Evolutionary conservation across 1,140 invertebrate species (phyloP).

Genomic region (Micrasema minimum): DNA sequence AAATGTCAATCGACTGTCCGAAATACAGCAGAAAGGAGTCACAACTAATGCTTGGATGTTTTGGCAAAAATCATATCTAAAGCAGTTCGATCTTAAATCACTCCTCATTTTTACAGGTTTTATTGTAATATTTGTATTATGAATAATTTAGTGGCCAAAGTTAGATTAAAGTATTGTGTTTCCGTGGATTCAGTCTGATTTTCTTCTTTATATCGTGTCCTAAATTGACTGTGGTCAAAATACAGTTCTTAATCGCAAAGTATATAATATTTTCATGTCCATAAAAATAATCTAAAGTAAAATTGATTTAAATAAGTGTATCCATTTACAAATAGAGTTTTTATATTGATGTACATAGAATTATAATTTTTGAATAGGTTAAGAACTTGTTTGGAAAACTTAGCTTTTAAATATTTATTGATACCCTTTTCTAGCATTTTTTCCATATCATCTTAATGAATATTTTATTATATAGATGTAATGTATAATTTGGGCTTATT

Average conservation of each 20-base stretch:
- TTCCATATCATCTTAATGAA: conserved; percentile 51
- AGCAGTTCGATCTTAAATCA: too few relatives aligned
- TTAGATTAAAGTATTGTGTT: too few relatives aligned
- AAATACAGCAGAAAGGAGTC: too few relatives aligned
- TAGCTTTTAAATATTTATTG: conserved; percentile 52
- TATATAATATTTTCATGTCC: too few relatives aligned
- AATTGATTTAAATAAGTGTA: conserved; percentile 32
- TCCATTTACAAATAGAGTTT: conserved; percentile 32
- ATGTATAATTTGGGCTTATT: conserved; percentile 48
- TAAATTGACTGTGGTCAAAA: not conserved
- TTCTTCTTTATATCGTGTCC: too few relatives aligned
- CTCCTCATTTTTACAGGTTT: too few relatives aligned
- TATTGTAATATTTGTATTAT: too few relatives aligned
- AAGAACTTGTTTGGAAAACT: conserved; percentile 36
- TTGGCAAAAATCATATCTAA: too few relatives aligned
- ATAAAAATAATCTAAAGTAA: not conserved
- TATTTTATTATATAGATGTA: conserved; percentile 42
- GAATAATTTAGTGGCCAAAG: too few relatives aligned
- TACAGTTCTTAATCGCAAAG: not conserved
- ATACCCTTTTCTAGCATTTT: conserved; percentile 52
- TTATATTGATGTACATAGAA: conserved; percentile 31
- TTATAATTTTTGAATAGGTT: conserved; percentile 26
- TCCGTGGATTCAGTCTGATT: too few relatives aligned
- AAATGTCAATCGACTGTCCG: too few relatives aligned
- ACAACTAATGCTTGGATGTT: too few relatives aligned